These are phyloP conservation scores for Trichogramma pretiosum DNA, from an alignment of 1,140 invertebrate species.

Conservation along the genomic window DNA sequence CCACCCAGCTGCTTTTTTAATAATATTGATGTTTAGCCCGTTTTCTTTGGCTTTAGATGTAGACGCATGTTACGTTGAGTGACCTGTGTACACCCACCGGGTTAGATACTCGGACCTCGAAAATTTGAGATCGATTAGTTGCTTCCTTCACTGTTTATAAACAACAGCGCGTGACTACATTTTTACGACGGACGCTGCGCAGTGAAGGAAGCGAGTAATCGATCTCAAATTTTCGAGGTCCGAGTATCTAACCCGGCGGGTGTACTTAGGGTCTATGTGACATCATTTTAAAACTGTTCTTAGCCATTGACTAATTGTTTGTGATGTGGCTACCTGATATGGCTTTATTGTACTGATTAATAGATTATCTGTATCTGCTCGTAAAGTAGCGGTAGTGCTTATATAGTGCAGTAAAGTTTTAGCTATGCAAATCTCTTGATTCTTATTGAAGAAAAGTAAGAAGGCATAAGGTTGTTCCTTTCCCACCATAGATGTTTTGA, in stretches of 20 bases:
- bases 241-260: too few relatives aligned
- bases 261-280: too few relatives aligned
- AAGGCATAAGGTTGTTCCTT: background rate
- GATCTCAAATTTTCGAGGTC: too few relatives aligned
- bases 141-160: too few relatives aligned
- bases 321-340: slow-evolving; percentile 14
- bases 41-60: slow-evolving; percentile 21
- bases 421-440: background rate
- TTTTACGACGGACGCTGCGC: too few relatives aligned
- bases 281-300: slow-evolving; percentile 4
- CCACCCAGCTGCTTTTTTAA: slow-evolving; percentile 24
- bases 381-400: slow-evolving; percentile 13
- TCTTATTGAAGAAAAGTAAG: background rate
- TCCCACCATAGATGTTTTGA: background rate
- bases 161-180: too few relatives aligned
- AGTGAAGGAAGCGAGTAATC: too few relatives aligned
- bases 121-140: too few relatives aligned
- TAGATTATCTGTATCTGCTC: slow-evolving; percentile 1
- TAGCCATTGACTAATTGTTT: slow-evolving; percentile 23
- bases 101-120: too few relatives aligned
- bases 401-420: slow-evolving; percentile 2
- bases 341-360: slow-evolving; percentile 21
- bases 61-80: slow-evolving; percentile 24
- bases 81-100: slow-evolving; percentile 19
- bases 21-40: slow-evolving; percentile 20